Percentiles rank a stretch among this genome's conserved stretches.
These are phyloP conservation scores for Drosophila hamatofila DNA, from an alignment of 2,888 invertebrate species.

Conservation along the genomic window DNA sequence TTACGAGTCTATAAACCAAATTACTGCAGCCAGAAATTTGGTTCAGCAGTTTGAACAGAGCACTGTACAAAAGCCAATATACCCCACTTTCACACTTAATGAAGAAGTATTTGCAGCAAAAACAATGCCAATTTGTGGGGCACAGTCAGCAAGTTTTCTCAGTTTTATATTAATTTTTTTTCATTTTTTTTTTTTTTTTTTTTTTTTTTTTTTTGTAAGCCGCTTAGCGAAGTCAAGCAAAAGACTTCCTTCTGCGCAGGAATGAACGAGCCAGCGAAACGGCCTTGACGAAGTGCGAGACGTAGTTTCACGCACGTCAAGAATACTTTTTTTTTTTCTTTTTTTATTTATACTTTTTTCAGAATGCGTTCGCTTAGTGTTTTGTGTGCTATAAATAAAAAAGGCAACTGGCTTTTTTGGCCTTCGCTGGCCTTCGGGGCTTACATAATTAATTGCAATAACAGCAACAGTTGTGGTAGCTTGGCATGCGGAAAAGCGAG, in stretches of 20 bases:
- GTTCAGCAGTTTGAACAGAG: too few relatives aligned
- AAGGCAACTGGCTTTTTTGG: slow-evolving; percentile 22
- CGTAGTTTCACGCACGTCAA: slow-evolving; percentile 63
- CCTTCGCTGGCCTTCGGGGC: slow-evolving; percentile 58
- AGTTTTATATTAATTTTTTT: background rate
- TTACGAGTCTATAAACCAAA: background rate
- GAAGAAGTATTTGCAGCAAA: background rate
- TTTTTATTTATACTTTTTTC: slow-evolving; percentile 22
- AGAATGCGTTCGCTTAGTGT: slow-evolving; percentile 45
- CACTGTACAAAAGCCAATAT: slow-evolving; percentile 8
- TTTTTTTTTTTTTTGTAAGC: slow-evolving; percentile 61
- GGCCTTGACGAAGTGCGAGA: slow-evolving; percentile 52
- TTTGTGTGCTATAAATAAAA: slow-evolving; percentile 71
- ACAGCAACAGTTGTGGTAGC: slow-evolving; percentile 30
- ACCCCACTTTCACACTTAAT: background rate
- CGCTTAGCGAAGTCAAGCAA: slow-evolving; percentile 49
- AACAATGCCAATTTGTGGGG: slow-evolving; percentile 27
- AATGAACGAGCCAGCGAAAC: slow-evolving; percentile 18
- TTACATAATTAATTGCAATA: slow-evolving; percentile 79
- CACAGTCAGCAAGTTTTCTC: slow-evolving; percentile 41
- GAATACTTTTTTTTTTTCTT: slow-evolving; percentile 63
- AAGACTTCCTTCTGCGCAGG: slow-evolving; percentile 73
- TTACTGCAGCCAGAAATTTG: background rate
- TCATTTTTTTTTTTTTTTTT: too few relatives aligned
- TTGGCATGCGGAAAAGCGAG: slow-evolving; percentile 71